These are phyloP conservation scores for Palythoa grandiflora DNA, from an alignment of 92 coral and sea anemone species.

Conservation along the genomic window DNA sequence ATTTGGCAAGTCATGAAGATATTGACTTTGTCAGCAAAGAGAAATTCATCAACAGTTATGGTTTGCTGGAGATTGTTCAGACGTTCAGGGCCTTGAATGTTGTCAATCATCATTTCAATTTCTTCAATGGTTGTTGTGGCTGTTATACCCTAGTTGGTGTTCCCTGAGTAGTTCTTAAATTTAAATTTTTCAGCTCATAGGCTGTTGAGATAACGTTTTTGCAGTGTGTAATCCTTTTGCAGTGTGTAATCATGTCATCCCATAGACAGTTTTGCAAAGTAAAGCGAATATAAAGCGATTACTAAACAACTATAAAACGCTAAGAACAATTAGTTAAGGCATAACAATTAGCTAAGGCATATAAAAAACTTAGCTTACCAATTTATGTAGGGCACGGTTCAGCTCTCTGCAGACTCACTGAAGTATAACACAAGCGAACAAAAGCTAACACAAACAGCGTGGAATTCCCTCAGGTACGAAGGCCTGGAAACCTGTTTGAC, in stretches of 20 bases:
- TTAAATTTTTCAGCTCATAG: slow-evolving; percentile 34
- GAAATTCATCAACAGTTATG: slow-evolving; percentile 29
- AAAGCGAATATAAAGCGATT: no score
- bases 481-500: no score
- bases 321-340: no score
- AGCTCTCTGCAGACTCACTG: no score
- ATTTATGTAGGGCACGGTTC: no score
- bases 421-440: no score
- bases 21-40: slow-evolving; percentile 41
- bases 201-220: slow-evolving; percentile 8
- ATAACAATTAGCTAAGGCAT: no score
- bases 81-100: slow-evolving; percentile 24
- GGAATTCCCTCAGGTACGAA: no score
- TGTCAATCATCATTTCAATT: neutral
- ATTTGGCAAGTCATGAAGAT: slow-evolving; percentile 36
- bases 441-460: no score
- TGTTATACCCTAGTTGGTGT: slow-evolving; percentile 32
- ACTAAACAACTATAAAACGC: no score
- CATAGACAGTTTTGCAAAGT: neutral
- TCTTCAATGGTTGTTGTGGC: slow-evolving; percentile 14
- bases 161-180: slow-evolving; percentile 41
- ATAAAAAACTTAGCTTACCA: no score
- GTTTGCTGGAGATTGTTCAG: slow-evolving; percentile 28
- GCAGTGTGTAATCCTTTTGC: slow-evolving; percentile 13
- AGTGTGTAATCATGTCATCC: slow-evolving; percentile 30